Conservation (phyloP, 2,888 invertebrate species). For the Amorpha juglandis region DNA sequence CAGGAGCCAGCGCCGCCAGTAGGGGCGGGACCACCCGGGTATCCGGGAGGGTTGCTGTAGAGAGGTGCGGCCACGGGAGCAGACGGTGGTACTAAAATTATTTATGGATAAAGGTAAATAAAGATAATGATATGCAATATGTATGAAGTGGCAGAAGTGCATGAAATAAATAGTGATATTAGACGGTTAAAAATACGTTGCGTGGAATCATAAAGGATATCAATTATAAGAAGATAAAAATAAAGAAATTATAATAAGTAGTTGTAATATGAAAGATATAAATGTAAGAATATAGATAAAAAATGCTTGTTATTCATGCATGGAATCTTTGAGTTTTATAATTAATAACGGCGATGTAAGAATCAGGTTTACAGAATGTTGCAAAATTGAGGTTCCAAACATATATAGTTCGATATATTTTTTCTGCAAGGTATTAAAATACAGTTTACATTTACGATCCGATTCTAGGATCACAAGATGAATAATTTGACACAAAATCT, state of each 20-base stretch:
- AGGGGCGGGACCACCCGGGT: conserved; percentile 54
- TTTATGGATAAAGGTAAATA: background rate
- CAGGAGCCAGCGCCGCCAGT: conserved; percentile 72
- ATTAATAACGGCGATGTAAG: background rate
- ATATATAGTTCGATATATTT: too few species aligned
- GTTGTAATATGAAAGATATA: too few species aligned
- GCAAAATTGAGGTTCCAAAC: background rate
- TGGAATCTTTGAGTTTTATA: background rate
- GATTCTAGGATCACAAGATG: background rate
- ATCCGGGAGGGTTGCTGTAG: conserved; percentile 67
- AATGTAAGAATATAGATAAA: background rate
- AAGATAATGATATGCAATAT: background rate
- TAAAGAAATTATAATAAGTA: too few species aligned
- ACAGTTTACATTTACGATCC: too few species aligned
- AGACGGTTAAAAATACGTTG: background rate
- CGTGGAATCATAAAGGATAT: background rate
- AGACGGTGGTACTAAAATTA: conserved; percentile 55
- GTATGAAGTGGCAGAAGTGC: background rate
- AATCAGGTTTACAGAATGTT: background rate
- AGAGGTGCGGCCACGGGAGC: conserved; percentile 68
- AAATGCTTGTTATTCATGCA: background rate
- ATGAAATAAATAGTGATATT: background rate
- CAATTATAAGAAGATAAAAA: too few species aligned
- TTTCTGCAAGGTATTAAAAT: too few species aligned
- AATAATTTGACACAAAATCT: background rate